Percentiles rank a stretch among this genome's conserved stretches.
Conservation (phyloP, 2,888 invertebrate genomes). For the Danaus chrysippus region DNA sequence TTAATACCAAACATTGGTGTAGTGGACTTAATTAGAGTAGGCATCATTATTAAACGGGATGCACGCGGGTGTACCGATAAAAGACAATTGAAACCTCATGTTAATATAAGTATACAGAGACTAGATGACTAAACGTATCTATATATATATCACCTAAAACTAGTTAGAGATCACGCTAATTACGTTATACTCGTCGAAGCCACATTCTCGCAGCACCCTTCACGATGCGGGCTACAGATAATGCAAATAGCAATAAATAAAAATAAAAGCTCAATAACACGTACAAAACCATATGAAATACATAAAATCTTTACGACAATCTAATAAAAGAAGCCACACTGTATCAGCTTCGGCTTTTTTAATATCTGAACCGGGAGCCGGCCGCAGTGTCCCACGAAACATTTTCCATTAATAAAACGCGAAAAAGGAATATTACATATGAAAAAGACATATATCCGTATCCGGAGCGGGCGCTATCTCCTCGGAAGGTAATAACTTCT, state of each 20-base stretch:
- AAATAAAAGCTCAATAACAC: slow-evolving; percentile 23
- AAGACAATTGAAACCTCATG: slow-evolving; percentile 49
- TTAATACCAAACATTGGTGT: slow-evolving; percentile 79
- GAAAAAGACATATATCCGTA: slow-evolving; percentile 79
- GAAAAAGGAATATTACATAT: slow-evolving; percentile 80
- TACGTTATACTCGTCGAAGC: too few species aligned
- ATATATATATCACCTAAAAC: slow-evolving; percentile 23
- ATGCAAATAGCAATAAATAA: slow-evolving; percentile 22
- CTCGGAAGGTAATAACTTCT: slow-evolving; percentile 80
- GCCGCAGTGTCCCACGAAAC: slow-evolving; percentile 75
- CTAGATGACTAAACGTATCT: slow-evolving; percentile 14
- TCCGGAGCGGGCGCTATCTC: slow-evolving; percentile 78
- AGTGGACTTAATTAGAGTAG: slow-evolving; percentile 77
- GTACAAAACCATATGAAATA: slow-evolving; percentile 38
- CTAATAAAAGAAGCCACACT: slow-evolving; percentile 66
- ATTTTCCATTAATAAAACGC: slow-evolving; percentile 81
- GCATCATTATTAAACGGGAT: slow-evolving; percentile 44
- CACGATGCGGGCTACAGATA: neutral
- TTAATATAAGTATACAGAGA: slow-evolving; percentile 40
- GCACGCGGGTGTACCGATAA: slow-evolving; percentile 39
- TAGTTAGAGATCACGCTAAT: too few species aligned
- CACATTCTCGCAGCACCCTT: too few species aligned
- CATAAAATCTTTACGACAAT: slow-evolving; percentile 67
- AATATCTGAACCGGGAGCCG: slow-evolving; percentile 71
- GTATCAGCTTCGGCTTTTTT: slow-evolving; percentile 66